Evolutionary conservation across 1,140 invertebrate genomes (phyloP), one percentile per base, ranked within the genome.

Genomic region (Rhopalosiphum padi): DNA sequence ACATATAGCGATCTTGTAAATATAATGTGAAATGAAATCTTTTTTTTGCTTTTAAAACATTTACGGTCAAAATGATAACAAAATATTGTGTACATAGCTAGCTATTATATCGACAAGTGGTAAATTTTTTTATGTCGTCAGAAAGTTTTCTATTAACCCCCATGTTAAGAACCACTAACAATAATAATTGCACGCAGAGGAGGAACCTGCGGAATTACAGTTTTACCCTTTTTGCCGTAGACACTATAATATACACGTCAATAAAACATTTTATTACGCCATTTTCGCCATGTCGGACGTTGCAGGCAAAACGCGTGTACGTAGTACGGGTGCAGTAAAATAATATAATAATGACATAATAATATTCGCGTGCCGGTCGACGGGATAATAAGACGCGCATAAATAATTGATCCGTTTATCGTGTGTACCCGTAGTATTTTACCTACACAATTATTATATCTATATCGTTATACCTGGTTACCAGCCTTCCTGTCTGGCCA

Each of bases 351-450:
- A 60, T n/a, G n/a, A n/a, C 25, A 77, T 77, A 77, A 77, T 77
- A 77, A 77, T 77, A n/a, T 77, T 77, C 30, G n/a, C 60, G 30
- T 18, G 60, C n/a, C 60, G 30, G 55, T 60, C 25, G 25, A 60
- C 55, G 55, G 30, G 60, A 77, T 77, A 77, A 77, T 18, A n/a
- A 77, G 60, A 77, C 30, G 30, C 60, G 2, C 60, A 77, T 77
- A 77, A 68, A 77, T 77, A 77, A 77, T 77, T 77, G 60, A n/a
- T 77, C 60, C 30, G 15, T 77, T 77, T 77, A 77, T 77, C 60
- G 60, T 77, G 60, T 18, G n/a, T 77, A n/a, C 30, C 60, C n/a
- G 6, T 15, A n/a, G 15, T 77, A n/a, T 77, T 77, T 18, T n/a
- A 77, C n/a, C 60, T 5, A 68, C 30, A 68, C 4, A 68, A 68